These are phyloP conservation scores for Pseudochirops corinnae DNA, from an alignment of 2,797 vertebrate species.

Conservation along the genomic window DNA sequence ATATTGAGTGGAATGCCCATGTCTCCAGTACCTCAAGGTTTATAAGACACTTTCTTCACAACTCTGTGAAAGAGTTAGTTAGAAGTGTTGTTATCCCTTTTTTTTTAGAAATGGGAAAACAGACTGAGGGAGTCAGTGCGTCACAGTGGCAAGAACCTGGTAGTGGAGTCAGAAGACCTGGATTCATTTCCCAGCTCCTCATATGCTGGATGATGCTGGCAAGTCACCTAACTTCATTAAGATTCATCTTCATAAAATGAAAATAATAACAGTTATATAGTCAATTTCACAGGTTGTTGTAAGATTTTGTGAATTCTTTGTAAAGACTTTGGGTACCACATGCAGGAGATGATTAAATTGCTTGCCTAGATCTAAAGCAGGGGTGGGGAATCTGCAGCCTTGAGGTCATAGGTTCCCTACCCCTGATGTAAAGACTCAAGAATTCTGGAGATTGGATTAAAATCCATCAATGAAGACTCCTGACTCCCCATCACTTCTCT, in stretches of 20 bases:
- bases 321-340: not conserved
- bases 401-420: too few species aligned
- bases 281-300: not conserved
- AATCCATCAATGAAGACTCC: not conserved
- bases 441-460: not conserved
- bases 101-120: not conserved
- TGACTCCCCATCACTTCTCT: not conserved
- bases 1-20: not conserved
- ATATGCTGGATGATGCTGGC: not conserved
- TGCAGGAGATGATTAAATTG: not conserved
- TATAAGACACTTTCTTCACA: not conserved
- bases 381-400: too few species aligned
- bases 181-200: not conserved
- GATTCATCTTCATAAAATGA: not conserved
- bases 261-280: not conserved
- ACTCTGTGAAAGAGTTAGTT: not conserved
- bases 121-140: not conserved
- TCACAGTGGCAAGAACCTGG: not conserved
- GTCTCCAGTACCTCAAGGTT: not conserved
- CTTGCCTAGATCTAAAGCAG: not conserved
- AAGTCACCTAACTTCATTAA: not conserved
- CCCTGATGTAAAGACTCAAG: not conserved
- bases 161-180: not conserved
- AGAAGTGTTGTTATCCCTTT: not conserved
- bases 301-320: not conserved